Conservation (phyloP, 1,140 invertebrate species). For the Hyles vespertilio region DNA sequence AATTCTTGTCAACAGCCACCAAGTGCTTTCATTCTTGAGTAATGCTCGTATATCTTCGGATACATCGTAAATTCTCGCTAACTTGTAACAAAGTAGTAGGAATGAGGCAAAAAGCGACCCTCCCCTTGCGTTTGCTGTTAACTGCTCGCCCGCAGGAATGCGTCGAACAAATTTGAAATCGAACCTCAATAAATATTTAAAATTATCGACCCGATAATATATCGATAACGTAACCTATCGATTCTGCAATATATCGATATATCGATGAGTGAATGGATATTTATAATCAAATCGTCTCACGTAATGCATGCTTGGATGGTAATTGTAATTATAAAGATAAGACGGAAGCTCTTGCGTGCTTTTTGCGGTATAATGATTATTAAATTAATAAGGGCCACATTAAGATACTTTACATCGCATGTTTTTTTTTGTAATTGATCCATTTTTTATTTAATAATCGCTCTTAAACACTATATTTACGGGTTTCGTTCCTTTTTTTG, state of each 20-base stretch:
- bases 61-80: slow-evolving; percentile 4
- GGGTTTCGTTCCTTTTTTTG: too few species aligned
- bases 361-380: too few species aligned
- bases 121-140: not conserved
- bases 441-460: too few species aligned
- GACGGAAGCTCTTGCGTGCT: too few species aligned
- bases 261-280: not conserved
- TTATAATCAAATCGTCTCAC: slow-evolving; percentile 13
- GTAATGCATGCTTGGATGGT: slow-evolving; percentile 6
- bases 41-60: slow-evolving; percentile 5
- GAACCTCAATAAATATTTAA: slow-evolving; percentile 13
- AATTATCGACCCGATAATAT: slow-evolving; percentile 9
- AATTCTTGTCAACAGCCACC: slow-evolving; percentile 1
- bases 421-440: too few species aligned
- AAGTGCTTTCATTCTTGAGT: not conserved
- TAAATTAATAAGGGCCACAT: too few species aligned
- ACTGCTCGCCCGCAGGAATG: slow-evolving; percentile 5
- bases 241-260: slow-evolving; percentile 15
- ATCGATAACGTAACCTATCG: not conserved
- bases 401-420: too few species aligned
- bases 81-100: slow-evolving; percentile 8
- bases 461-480: too few species aligned
- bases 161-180: slow-evolving; percentile 22
- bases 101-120: slow-evolving; percentile 7
- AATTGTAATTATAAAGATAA: slow-evolving; percentile 11